Evolutionary conservation across 2,797 vertebrate species (phyloP).

Genomic region (Aldrovandia affinis): DNA sequence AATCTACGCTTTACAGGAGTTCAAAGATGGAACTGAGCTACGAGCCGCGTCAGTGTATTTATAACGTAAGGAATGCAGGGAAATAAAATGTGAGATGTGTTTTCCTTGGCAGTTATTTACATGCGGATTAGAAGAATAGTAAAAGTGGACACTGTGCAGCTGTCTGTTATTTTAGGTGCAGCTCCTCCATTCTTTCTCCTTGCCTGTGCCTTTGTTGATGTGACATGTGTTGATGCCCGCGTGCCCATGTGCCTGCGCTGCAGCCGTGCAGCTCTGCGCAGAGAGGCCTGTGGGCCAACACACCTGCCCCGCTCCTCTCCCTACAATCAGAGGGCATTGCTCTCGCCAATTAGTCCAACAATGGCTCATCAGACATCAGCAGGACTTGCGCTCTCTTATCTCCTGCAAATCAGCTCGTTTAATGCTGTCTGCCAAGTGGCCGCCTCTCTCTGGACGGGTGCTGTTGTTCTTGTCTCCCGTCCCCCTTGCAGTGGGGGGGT

Average conservation of each 20-base stretch:
- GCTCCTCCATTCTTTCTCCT: slow-evolving; percentile 1
- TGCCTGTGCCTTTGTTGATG: slow-evolving; percentile 39
- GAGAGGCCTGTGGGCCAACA: slow-evolving; percentile 37
- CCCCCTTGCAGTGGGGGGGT: not conserved
- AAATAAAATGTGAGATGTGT: slow-evolving; percentile 1
- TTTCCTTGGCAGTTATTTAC: not conserved
- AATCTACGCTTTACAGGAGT: not conserved
- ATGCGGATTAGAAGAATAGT: not conserved
- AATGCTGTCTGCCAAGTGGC: slow-evolving; percentile 31
- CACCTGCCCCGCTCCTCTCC: slow-evolving; percentile 48
- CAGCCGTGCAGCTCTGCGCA: slow-evolving; percentile 41
- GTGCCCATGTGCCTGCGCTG: slow-evolving; percentile 17
- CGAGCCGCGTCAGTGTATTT: not conserved
- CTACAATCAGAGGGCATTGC: slow-evolving; percentile 58
- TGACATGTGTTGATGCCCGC: slow-evolving; percentile 37
- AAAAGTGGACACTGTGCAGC: not conserved
- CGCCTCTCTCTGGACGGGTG: slow-evolving; percentile 9
- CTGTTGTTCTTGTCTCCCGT: slow-evolving; percentile 26
- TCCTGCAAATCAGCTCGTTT: slow-evolving; percentile 33
- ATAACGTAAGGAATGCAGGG: not conserved
- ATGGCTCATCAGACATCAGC: slow-evolving; percentile 47
- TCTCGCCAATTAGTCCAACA: slow-evolving; percentile 56
- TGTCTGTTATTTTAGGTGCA: slow-evolving; percentile 30
- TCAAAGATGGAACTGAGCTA: not conserved
- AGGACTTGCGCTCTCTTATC: slow-evolving; percentile 44